Conservation (phyloP, 2,113 vertebrate genomes). For the Orthonyx spaldingii region DNA sequence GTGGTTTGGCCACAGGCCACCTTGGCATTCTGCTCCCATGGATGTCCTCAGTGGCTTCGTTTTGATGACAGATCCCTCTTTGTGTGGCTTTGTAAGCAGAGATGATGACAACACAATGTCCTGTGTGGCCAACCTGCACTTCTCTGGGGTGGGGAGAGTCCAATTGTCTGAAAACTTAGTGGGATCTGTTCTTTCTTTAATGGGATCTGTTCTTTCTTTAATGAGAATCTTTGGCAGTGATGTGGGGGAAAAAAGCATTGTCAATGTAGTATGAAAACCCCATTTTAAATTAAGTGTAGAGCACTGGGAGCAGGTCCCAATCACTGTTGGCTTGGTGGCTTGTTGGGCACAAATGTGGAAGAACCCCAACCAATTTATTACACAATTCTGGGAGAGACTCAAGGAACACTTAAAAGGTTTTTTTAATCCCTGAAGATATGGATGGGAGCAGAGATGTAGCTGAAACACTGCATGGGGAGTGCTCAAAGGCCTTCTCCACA, state of each 20-base stretch:
- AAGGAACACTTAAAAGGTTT: background rate
- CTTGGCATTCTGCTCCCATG: background rate
- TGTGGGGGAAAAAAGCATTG: rapidly evolving
- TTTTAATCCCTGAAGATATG: background rate
- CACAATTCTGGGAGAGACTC: background rate
- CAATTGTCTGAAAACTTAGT: background rate
- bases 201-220: background rate
- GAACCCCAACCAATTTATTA: background rate
- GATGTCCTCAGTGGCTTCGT: background rate
- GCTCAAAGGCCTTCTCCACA: background rate
- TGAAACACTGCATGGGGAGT: background rate
- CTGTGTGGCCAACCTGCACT: rapidly evolving
- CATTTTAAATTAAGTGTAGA: background rate
- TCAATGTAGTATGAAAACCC: background rate
- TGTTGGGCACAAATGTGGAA: background rate
- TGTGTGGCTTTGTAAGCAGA: background rate
- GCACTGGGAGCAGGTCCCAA: background rate
- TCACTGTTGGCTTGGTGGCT: background rate
- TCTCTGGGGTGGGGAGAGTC: background rate
- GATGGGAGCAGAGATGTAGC: background rate
- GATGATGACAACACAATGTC: background rate
- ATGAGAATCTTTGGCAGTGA: background rate
- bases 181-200: background rate
- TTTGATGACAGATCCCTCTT: background rate
- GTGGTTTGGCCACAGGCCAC: background rate